phyloP scores from a whole-genome alignment of 1,140 invertebrate species.

The Heliothis virescens region DNA sequence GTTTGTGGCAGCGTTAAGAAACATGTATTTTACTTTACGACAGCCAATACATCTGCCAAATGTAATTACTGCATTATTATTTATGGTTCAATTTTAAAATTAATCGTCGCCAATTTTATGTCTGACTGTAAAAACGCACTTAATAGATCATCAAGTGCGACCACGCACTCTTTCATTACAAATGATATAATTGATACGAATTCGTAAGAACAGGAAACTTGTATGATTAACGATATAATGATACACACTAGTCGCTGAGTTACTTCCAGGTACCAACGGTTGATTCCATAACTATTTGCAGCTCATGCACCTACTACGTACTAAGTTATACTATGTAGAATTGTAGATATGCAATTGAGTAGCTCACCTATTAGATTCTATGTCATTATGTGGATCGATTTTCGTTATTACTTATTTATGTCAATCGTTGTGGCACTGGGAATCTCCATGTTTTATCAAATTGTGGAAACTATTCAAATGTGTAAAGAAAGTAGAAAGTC shows the following conservation, averaged over 20 bases:
- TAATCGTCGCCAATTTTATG: too few relatives aligned
- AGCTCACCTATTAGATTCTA: background rate
- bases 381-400: background rate
- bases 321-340: background rate
- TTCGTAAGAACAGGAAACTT: constrained; percentile 22
- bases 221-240: constrained; percentile 36
- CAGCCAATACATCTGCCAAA: too few relatives aligned
- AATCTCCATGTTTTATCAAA: background rate
- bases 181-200: constrained; percentile 15
- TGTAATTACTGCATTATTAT: too few relatives aligned
- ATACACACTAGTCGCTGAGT: constrained; percentile 12
- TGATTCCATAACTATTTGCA: constrained; percentile 29
- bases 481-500: background rate
- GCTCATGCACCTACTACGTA: constrained; percentile 5
- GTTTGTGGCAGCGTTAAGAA: too few relatives aligned
- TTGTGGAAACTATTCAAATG: background rate
- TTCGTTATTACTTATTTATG: constrained; percentile 11
- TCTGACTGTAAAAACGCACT: background rate
- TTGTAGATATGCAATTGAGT: background rate
- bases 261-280: constrained; percentile 18
- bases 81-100: too few relatives aligned
- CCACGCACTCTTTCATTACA: constrained; percentile 4
- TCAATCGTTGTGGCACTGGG: too few relatives aligned
- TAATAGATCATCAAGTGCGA: background rate
- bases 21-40: too few relatives aligned